Evolutionary conservation across 2,888 invertebrate genomes (phyloP).

Genomic region (Drosophila anomalata): DNA sequence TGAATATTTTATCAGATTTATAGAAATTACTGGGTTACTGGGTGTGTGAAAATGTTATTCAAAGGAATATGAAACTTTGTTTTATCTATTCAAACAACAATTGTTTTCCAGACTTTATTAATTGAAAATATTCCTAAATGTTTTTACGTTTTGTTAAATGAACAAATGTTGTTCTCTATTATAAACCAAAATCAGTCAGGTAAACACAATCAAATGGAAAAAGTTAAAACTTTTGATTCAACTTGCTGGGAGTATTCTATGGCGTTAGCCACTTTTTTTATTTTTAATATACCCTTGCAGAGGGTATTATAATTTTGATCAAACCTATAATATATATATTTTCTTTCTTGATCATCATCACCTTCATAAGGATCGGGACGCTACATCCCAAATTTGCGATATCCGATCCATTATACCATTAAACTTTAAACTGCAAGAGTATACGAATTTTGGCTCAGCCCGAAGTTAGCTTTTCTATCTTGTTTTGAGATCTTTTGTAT

Average conservation of each 20-base stretch:
- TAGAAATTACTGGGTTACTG: not conserved
- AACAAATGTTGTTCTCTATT: not conserved
- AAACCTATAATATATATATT: too few relatives aligned
- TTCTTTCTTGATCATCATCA: too few relatives aligned
- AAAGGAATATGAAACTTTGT: too few relatives aligned
- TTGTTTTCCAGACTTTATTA: not conserved
- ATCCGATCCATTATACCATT: too few relatives aligned
- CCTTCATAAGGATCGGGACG: too few relatives aligned
- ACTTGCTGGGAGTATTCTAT: not conserved
- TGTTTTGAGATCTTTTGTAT: not conserved
- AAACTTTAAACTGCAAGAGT: too few relatives aligned
- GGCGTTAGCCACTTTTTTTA: not conserved
- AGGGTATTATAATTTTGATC: conserved; percentile 47
- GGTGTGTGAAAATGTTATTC: not conserved
- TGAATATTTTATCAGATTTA: not conserved
- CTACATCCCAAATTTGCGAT: too few relatives aligned
- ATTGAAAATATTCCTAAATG: not conserved
- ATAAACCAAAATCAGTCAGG: not conserved
- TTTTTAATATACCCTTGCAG: not conserved
- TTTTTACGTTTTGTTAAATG: not conserved
- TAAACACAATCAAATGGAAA: not conserved
- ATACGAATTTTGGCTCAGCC: too few relatives aligned
- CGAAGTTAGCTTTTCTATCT: too few relatives aligned
- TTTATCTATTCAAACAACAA: too few relatives aligned
- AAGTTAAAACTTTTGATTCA: not conserved